phyloP scores from a whole-genome alignment of 2,888 invertebrate genomes.

The Oscheius sp. region DNA sequence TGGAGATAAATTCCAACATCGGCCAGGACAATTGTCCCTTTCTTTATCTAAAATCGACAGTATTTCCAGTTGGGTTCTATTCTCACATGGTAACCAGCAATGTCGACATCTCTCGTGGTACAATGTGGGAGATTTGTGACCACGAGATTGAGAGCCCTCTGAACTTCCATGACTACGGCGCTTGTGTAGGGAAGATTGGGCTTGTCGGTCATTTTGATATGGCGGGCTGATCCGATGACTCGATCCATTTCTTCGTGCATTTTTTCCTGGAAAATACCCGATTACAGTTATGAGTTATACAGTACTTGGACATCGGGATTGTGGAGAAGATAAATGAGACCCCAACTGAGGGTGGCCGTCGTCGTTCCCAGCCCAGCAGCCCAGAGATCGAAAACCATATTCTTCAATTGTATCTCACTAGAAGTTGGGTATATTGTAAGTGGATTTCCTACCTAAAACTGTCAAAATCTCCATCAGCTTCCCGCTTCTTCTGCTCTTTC shows the following conservation, averaged over 20 bases:
- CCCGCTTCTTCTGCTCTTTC: constrained; percentile 45
- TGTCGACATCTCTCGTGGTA: constrained; percentile 40
- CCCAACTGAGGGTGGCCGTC: constrained; percentile 52
- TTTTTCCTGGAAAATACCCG: constrained; percentile 40
- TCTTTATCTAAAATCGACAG: constrained; percentile 14
- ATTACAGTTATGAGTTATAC: not conserved
- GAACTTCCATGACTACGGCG: constrained; percentile 55
- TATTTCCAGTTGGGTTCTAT: not conserved
- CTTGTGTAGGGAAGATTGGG: constrained; percentile 46
- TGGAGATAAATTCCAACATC: constrained; percentile 1
- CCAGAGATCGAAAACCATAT: constrained; percentile 59
- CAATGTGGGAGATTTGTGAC: constrained; percentile 47
- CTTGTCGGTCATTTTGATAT: constrained; percentile 53
- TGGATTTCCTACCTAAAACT: constrained; percentile 36
- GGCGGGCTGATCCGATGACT: constrained; percentile 51
- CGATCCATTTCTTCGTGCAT: constrained; percentile 52
- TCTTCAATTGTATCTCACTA: constrained; percentile 37
- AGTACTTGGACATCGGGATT: constrained; percentile 39
- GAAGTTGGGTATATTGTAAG: not conserved
- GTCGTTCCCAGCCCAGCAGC: constrained; percentile 60
- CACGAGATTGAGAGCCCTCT: constrained; percentile 43
- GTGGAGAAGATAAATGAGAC: constrained; percentile 44
- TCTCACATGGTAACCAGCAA: constrained; percentile 36
- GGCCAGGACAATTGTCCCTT: constrained; percentile 14
- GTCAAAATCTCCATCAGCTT: constrained; percentile 38